Percentiles rank a stretch among this genome's conserved stretches.
These are phyloP conservation scores for Plecotus auritus DNA, from an alignment of 2,113 vertebrate genomes.

Conservation along the genomic window DNA sequence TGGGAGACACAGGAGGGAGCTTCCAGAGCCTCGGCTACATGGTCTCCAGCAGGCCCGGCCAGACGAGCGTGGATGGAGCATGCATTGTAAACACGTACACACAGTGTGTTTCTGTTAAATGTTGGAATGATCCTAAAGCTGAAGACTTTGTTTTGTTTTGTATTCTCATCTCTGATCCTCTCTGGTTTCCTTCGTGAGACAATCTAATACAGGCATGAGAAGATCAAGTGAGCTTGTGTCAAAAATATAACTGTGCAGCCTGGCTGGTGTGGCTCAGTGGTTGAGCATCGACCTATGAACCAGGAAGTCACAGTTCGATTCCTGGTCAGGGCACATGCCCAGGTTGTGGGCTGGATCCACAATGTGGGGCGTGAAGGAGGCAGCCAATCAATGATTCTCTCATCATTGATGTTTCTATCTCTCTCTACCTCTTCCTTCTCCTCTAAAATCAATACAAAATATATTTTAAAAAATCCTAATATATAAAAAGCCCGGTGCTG, in stretches of 20 bases:
- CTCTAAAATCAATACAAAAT: too few species aligned
- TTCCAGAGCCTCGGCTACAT: fast-evolving
- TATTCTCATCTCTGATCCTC: conserved; percentile 32
- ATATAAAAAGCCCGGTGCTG: too few species aligned
- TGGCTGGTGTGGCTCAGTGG: too few species aligned
- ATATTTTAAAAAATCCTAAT: too few species aligned
- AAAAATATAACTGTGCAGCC: neutral
- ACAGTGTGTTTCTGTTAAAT: neutral
- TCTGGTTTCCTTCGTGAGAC: conserved; percentile 26
- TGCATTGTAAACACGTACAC: fast-evolving
- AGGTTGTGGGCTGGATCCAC: too few species aligned
- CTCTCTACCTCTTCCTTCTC: too few species aligned
- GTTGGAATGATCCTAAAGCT: fast-evolving
- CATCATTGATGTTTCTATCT: too few species aligned
- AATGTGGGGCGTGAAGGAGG: too few species aligned
- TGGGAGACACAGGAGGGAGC: neutral
- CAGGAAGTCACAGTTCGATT: too few species aligned
- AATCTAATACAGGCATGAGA: conserved; percentile 1
- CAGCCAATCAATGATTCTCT: too few species aligned
- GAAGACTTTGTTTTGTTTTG: neutral
- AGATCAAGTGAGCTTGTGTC: neutral
- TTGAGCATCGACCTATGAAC: too few species aligned
- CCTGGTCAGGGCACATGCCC: too few species aligned
- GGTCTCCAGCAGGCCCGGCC: neutral
- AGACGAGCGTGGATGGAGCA: fast-evolving